These are phyloP conservation scores for Operophtera brumata DNA, from an alignment of 2,888 invertebrate species.

Conservation along the genomic window DNA sequence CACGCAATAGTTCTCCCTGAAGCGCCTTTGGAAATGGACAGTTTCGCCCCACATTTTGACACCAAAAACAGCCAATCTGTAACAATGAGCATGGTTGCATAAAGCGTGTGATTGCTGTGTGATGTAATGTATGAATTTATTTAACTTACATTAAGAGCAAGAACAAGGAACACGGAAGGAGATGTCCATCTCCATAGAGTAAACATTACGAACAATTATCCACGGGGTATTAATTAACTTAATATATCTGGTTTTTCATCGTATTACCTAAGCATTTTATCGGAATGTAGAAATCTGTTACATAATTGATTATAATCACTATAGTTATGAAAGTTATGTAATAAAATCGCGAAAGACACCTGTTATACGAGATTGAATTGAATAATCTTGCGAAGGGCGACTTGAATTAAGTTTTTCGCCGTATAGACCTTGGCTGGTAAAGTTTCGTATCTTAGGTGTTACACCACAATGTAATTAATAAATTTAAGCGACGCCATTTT, in stretches of 20 bases:
- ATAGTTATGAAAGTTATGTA: slow-evolving; percentile 30
- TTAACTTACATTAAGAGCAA: slow-evolving; percentile 49
- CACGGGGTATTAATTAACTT: slow-evolving; percentile 48
- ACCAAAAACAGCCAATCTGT: slow-evolving; percentile 32
- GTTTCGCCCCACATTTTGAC: slow-evolving; percentile 26
- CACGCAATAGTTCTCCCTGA: slow-evolving; percentile 16
- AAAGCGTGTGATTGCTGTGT: slow-evolving; percentile 4
- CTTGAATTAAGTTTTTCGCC: slow-evolving; percentile 15
- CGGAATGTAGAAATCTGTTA: slow-evolving; percentile 49
- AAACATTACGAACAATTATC: slow-evolving; percentile 55
- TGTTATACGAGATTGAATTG: slow-evolving; percentile 20
- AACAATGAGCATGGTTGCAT: slow-evolving; percentile 26
- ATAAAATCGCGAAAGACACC: slow-evolving; percentile 21
- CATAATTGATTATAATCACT: slow-evolving; percentile 43
- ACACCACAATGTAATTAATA: slow-evolving; percentile 6
- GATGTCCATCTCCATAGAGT: slow-evolving; percentile 45
- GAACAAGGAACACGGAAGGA: slow-evolving; percentile 39
- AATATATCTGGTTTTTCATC: slow-evolving; percentile 48
- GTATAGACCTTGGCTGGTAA: slow-evolving; percentile 4
- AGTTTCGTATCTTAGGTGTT: slow-evolving; percentile 10
- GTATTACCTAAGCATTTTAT: slow-evolving; percentile 46
- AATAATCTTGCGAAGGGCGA: slow-evolving; percentile 8
- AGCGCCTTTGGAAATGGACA: slow-evolving; percentile 10
- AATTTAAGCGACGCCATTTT: background rate
- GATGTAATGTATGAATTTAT: slow-evolving; percentile 22